Evolutionary conservation across 1,140 invertebrate species (phyloP).

Genomic region (Drosophila ohnishii): DNA sequence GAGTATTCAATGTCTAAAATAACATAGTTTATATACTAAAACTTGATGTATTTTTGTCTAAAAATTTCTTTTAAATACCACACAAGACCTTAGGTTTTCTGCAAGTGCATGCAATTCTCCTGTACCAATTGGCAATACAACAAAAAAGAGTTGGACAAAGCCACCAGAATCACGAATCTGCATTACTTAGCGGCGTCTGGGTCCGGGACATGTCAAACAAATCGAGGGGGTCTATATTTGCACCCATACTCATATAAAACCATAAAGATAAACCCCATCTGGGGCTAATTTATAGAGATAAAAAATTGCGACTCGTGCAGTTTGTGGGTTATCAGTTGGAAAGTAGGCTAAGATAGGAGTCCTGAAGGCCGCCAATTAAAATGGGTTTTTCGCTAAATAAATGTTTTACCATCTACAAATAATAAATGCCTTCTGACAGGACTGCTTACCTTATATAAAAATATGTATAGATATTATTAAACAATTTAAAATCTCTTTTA

Average conservation of each 20-base stretch:
- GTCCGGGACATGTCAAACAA: slow-evolving; percentile 28
- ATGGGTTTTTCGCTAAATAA: not conserved
- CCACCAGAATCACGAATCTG: slow-evolving; percentile 50
- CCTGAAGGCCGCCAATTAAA: not conserved
- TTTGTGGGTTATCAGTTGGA: slow-evolving; percentile 7
- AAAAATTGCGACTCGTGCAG: not conserved
- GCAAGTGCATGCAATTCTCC: slow-evolving; percentile 16
- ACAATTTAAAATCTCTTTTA: not conserved
- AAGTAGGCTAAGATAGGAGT: not conserved
- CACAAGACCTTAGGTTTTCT: slow-evolving; percentile 1
- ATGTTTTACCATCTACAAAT: not conserved
- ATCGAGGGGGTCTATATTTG: not conserved
- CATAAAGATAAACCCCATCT: slow-evolving; percentile 16
- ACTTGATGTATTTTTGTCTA: too few relatives aligned
- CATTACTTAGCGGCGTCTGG: slow-evolving; percentile 35
- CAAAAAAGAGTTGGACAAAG: slow-evolving; percentile 14
- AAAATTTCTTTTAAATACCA: not conserved
- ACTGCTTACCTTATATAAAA: not conserved
- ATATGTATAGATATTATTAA: not conserved
- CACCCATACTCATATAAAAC: not conserved
- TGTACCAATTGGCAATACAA: slow-evolving; percentile 4
- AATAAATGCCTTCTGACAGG: too few relatives aligned
- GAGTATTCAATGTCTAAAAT: too few relatives aligned
- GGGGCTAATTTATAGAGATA: slow-evolving; percentile 5
- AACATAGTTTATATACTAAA: too few relatives aligned